These are phyloP conservation scores for Grapholita molesta DNA, from an alignment of 1,140 invertebrate species.

Conservation along the genomic window DNA sequence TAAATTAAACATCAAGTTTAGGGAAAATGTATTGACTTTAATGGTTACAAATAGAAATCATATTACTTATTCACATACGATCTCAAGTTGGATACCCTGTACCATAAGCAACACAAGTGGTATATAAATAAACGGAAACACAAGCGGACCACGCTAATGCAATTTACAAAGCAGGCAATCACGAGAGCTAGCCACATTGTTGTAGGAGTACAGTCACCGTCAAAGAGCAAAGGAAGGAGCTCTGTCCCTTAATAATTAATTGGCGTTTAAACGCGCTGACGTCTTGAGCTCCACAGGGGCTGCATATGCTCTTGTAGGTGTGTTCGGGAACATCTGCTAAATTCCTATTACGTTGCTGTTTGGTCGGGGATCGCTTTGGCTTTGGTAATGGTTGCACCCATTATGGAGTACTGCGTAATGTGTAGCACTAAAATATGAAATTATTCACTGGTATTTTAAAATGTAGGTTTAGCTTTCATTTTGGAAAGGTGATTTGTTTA, in stretches of 20 bases:
- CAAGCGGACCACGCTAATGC: slow-evolving; percentile 54
- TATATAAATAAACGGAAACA: slow-evolving; percentile 38
- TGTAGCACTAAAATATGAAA: not conserved
- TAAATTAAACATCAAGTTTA: not conserved
- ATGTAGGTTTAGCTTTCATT: not conserved
- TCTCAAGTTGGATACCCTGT: not conserved
- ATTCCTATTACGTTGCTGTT: slow-evolving; percentile 10
- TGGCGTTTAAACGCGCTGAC: slow-evolving; percentile 70
- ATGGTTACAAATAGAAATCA: not conserved
- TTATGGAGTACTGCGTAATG: slow-evolving; percentile 1
- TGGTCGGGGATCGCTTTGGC: slow-evolving; percentile 7
- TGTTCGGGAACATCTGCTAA: slow-evolving; percentile 20
- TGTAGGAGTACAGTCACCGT: slow-evolving; percentile 62
- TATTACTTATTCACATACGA: not conserved
- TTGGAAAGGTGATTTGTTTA: not conserved
- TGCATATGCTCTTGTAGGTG: slow-evolving; percentile 45
- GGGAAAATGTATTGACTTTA: not conserved
- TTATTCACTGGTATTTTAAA: not conserved
- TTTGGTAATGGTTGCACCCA: slow-evolving; percentile 1
- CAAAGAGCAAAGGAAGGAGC: slow-evolving; percentile 68
- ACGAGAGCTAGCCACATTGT: slow-evolving; percentile 65
- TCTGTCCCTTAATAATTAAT: slow-evolving; percentile 71
- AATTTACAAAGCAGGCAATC: slow-evolving; percentile 71
- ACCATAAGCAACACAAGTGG: not conserved
- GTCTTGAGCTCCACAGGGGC: slow-evolving; percentile 55